Base-by-base conservation (phyloP, 2,797 vertebrate species). In the Lutjanus campechanus region DNA sequence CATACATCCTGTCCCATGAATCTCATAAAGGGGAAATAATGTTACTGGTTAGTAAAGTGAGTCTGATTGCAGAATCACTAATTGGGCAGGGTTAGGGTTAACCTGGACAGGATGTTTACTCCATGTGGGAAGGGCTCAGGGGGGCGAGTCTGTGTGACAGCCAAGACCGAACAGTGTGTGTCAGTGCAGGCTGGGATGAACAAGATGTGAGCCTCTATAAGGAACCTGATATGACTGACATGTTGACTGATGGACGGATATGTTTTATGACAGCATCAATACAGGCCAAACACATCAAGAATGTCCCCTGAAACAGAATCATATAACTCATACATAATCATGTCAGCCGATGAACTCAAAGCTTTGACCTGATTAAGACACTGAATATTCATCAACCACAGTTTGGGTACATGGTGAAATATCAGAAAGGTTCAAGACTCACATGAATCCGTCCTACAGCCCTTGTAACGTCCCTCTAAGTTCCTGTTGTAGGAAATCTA, bases 81-180 rank as follows among this genome's bases (percentile, higher is more conserved):
- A 62, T 50, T 4, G 16, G 20, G n/a, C 43, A 65, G 46, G 8
- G 43, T 55, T 2, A 0, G 0, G 15, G 25, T 58, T 17, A 53
- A 36, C 29, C 11, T 17, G 2, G 1, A 13, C 41, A 50, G 66
- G 51, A 75, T 70, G 72, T 66, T 70, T 43, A 63, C 40, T 16
- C 0, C 0, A 22, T 20, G 19, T 17, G 36, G 6, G 20, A 20
- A 44, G 62, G 63, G 29, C 22, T 16, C 22, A 76, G 36, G 46
- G 53, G 43, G 53, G 43, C 11, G 5, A 64, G 54, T 20, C 11
- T 40, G 51, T 10, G 51, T 29, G 77, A 74, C 4, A 2, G 1
- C 41, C 17, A 11, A 56, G 53, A n/a, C 17, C 5, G 4, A 58
- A 65, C 12, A 29, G n/a, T 41, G 11, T 29, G 0, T 12, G n/a